A percentile compares a stretch with the other conserved stretches of the same genome.
phyloP scores from a whole-genome alignment of 2,888 invertebrate species.

The Gortyna flavago region DNA sequence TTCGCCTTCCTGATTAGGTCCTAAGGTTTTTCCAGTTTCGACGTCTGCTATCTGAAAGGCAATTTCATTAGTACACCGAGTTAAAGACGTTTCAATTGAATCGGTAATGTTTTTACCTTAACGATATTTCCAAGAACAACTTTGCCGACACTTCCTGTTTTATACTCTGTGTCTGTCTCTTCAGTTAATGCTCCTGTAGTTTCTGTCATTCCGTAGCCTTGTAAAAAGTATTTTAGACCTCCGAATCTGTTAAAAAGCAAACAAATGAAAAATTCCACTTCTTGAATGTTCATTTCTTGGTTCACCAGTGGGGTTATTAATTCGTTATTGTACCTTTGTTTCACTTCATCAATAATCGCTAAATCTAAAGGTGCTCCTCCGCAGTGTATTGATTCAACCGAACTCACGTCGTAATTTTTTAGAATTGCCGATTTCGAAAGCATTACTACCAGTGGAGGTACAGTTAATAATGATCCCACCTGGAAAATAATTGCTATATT shows the following conservation, averaged over 20 bases:
- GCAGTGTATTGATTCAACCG: slow-evolving; percentile 73
- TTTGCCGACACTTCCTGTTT: slow-evolving; percentile 79
- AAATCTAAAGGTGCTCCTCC: slow-evolving; percentile 80
- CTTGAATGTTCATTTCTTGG: neutral
- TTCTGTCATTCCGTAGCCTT: slow-evolving; percentile 85
- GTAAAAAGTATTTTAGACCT: slow-evolving; percentile 72
- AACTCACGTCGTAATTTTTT: slow-evolving; percentile 76
- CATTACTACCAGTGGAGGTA: slow-evolving; percentile 77
- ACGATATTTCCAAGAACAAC: slow-evolving; percentile 60
- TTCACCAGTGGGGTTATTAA: too few species aligned
- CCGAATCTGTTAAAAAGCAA: slow-evolving; percentile 71
- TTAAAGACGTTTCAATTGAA: slow-evolving; percentile 28
- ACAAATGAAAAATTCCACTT: neutral
- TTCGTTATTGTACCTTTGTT: slow-evolving; percentile 68
- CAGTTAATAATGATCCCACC: slow-evolving; percentile 72
- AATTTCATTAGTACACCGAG: slow-evolving; percentile 34
- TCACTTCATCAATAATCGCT: slow-evolving; percentile 69
- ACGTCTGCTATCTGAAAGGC: slow-evolving; percentile 77
- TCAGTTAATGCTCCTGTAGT: slow-evolving; percentile 74
- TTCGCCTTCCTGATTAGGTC: slow-evolving; percentile 79
- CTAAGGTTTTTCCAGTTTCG: slow-evolving; percentile 76
- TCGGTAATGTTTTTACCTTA: slow-evolving; percentile 55
- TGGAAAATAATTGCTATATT: slow-evolving; percentile 50
- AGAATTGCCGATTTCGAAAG: slow-evolving; percentile 75
- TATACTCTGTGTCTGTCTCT: slow-evolving; percentile 69